A percentile compares a stretch with the other conserved stretches of the same genome.
Conservation (phyloP, 1,140 invertebrate genomes). For the Drosophila suzukii region DNA sequence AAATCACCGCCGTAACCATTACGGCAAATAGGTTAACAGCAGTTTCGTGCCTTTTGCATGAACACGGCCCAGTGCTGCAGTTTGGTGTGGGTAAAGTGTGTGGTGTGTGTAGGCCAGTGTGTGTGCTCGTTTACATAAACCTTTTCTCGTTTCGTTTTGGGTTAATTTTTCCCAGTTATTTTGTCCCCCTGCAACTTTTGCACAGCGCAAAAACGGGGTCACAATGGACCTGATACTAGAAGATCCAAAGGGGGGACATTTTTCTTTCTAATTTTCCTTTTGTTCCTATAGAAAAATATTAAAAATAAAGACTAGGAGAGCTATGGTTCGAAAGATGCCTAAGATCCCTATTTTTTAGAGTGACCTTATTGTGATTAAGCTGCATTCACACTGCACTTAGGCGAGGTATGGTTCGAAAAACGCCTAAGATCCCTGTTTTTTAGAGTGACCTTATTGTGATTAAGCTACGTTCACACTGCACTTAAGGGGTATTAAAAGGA, state of each 20-base stretch:
- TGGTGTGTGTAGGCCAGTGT: conserved; percentile 13
- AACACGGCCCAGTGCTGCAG: conserved; percentile 42
- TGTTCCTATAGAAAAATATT: too few species aligned
- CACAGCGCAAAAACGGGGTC: conserved; percentile 12
- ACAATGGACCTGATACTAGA: not conserved
- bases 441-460: too few species aligned
- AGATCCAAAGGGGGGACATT: not conserved
- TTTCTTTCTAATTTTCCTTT: too few species aligned
- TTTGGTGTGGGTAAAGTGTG: conserved; percentile 4
- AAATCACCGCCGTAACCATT: conserved; percentile 60
- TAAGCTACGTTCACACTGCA: too few species aligned
- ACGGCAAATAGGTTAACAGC: conserved; percentile 80
- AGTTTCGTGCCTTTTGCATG: conserved; percentile 73
- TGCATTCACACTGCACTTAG: not conserved
- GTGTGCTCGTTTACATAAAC: conserved; percentile 70
- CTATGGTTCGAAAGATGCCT: too few species aligned
- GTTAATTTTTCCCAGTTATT: conserved; percentile 31
- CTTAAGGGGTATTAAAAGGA: too few species aligned
- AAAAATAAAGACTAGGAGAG: too few species aligned
- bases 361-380: not conserved
- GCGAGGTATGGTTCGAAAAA: too few species aligned
- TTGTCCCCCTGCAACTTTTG: conserved; percentile 22
- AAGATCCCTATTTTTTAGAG: not conserved
- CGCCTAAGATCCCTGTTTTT: too few species aligned
- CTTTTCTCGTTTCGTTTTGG: conserved; percentile 61